phyloP scores from a whole-genome alignment of 2,888 invertebrate genomes.

The Phytoseiulus persimilis region DNA sequence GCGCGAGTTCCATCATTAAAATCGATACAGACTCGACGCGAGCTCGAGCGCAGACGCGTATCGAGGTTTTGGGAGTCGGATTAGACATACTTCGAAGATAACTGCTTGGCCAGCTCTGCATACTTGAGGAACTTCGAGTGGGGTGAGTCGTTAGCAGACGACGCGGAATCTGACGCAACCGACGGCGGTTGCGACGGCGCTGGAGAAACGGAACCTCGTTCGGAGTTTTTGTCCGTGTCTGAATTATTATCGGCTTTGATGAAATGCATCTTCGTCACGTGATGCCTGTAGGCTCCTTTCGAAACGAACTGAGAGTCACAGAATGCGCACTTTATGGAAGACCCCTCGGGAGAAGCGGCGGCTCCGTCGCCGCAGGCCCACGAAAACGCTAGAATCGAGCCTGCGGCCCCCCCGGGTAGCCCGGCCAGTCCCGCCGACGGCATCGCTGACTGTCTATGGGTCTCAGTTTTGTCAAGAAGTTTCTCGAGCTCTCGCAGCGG shows the following conservation, averaged over 20 bases:
- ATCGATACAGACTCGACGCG: too few species aligned
- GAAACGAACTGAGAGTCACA: conserved; percentile 93
- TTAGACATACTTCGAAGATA: conserved; percentile 76
- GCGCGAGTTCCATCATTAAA: too few species aligned
- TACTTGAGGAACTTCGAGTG: conserved; percentile 97
- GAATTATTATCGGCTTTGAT: conserved; percentile 81
- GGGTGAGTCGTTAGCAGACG: conserved; percentile 71
- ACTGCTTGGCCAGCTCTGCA: conserved; percentile 93
- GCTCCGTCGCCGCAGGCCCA: conserved; percentile 87
- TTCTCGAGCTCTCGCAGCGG: conserved; percentile 89
- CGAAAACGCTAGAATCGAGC: conserved; percentile 78
- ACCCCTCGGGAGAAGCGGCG: conserved; percentile 51
- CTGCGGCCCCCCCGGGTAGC: conserved; percentile 53
- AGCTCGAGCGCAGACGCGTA: too few species aligned
- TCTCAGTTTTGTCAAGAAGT: conserved; percentile 88
- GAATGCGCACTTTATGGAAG: conserved; percentile 85
- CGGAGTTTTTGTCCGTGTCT: conserved; percentile 58
- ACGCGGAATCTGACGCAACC: conserved; percentile 48
- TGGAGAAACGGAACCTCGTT: conserved; percentile 43
- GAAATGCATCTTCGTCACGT: conserved; percentile 88
- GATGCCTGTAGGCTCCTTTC: conserved; percentile 91
- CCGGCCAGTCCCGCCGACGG: conserved; percentile 46
- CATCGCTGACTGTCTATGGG: conserved; percentile 50
- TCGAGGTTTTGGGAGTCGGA: not conserved
- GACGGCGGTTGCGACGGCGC: conserved; percentile 45